Conservation (phyloP, 2,797 vertebrate species). For the Sternotherus odoratus region DNA sequence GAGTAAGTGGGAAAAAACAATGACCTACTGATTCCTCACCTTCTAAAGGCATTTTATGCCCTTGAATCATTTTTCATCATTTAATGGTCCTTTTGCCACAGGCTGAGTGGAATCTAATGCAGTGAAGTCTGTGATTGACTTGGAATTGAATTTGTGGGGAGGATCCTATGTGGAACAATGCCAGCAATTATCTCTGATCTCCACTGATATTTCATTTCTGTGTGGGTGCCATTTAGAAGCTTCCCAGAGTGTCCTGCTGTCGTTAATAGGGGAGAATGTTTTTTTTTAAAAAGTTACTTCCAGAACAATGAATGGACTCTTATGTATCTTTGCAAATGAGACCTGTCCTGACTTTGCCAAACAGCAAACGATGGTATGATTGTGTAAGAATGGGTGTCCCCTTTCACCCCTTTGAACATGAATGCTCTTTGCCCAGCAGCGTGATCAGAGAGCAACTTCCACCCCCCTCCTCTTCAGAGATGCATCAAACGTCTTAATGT, state of each 20-base stretch:
- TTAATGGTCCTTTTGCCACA: background rate
- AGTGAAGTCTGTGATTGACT: background rate
- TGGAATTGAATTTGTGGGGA: background rate
- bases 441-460: background rate
- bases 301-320: background rate
- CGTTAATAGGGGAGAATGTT: background rate
- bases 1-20: background rate
- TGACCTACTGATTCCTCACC: background rate
- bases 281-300: background rate
- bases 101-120: background rate
- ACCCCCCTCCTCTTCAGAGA: conserved; percentile 24
- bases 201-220: background rate
- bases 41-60: background rate
- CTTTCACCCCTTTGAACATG: conserved; percentile 17
- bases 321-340: background rate
- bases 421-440: conserved; percentile 21
- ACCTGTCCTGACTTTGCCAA: background rate
- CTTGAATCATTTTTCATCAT: background rate
- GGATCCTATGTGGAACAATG: background rate
- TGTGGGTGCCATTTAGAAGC: background rate
- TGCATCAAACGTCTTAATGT: background rate
- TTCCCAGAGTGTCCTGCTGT: background rate
- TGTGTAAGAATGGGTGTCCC: conserved; percentile 15
- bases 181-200: background rate
- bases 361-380: background rate